phyloP scores from a whole-genome alignment of 2,797 vertebrate genomes.

The Lacerta bilineata region DNA sequence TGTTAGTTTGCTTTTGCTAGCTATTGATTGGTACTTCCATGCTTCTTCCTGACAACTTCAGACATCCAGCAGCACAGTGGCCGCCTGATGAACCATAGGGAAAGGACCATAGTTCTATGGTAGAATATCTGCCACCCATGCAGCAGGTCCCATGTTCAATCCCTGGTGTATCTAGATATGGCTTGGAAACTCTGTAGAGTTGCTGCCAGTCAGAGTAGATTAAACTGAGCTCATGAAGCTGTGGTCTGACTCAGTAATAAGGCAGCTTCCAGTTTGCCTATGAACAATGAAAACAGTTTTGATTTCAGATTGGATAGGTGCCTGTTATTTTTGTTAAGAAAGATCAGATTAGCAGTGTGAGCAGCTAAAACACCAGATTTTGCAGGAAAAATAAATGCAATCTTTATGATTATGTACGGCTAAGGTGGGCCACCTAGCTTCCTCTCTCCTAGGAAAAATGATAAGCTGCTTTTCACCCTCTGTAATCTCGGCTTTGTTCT shows the following conservation, averaged over 20 bases:
- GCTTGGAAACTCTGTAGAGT: no score
- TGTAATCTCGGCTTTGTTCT: conserved; percentile 5
- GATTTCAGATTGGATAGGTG: not conserved
- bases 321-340: conserved; percentile 17
- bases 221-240: no score
- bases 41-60: conserved; percentile 14
- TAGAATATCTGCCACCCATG: no score
- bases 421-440: conserved; percentile 27
- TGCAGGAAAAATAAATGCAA: not conserved
- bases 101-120: not conserved
- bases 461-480: conserved; percentile 23
- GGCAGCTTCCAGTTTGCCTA: no score
- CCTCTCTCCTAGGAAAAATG: conserved; percentile 8
- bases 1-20: conserved; percentile 30
- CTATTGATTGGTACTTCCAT: conserved; percentile 17
- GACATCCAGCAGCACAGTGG: not conserved
- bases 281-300: conserved; percentile 5
- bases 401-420: conserved; percentile 5
- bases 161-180: no score
- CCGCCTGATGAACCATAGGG: not conserved
- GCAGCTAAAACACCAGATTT: conserved; percentile 38
- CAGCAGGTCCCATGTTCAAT: no score
- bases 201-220: no score
- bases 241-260: no score
- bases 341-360: conserved; percentile 39